Percentiles rank a stretch among this genome's conserved stretches.
phyloP scores from a whole-genome alignment of 2,113 vertebrate species.

The Dascyllus trimaculatus region DNA sequence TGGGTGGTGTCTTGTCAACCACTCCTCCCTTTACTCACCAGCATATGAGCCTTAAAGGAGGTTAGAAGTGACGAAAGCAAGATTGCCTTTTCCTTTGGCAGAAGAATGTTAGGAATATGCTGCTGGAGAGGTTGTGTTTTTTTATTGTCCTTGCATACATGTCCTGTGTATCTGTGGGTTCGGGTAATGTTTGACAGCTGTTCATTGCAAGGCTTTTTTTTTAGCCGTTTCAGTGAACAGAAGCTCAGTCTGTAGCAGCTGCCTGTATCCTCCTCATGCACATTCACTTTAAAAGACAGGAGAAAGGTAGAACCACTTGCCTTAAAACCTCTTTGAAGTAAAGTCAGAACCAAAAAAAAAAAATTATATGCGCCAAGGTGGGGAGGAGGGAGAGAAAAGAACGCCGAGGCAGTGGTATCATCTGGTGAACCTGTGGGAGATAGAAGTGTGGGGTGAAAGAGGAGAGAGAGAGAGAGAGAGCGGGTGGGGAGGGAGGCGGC shows the following conservation, averaged over 20 bases:
- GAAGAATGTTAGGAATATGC: slow-evolving; percentile 9
- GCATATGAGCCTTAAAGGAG: slow-evolving; percentile 35
- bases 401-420: slow-evolving; percentile 58
- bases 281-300: slow-evolving; percentile 52
- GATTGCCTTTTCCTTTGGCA: not conserved
- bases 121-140: not conserved
- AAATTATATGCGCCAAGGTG: slow-evolving; percentile 40
- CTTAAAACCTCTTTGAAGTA: slow-evolving; percentile 70
- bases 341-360: slow-evolving; percentile 33
- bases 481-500: not conserved
- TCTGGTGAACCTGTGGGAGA: slow-evolving; percentile 64
- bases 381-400: slow-evolving; percentile 41
- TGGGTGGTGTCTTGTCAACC: slow-evolving; percentile 40
- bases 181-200: slow-evolving; percentile 24
- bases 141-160: slow-evolving; percentile 35
- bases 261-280: slow-evolving; percentile 40
- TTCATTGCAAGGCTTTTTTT: not conserved
- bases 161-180: slow-evolving; percentile 27
- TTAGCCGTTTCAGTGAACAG: slow-evolving; percentile 1
- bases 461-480: not conserved
- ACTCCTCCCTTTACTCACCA: slow-evolving; percentile 40
- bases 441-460: slow-evolving; percentile 45
- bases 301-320: slow-evolving; percentile 63
- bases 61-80: slow-evolving; percentile 34
- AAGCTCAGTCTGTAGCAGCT: slow-evolving; percentile 22